Base-by-base conservation (phyloP, 2,797 vertebrate species). In the Rhinophrynus dorsalis region DNA sequence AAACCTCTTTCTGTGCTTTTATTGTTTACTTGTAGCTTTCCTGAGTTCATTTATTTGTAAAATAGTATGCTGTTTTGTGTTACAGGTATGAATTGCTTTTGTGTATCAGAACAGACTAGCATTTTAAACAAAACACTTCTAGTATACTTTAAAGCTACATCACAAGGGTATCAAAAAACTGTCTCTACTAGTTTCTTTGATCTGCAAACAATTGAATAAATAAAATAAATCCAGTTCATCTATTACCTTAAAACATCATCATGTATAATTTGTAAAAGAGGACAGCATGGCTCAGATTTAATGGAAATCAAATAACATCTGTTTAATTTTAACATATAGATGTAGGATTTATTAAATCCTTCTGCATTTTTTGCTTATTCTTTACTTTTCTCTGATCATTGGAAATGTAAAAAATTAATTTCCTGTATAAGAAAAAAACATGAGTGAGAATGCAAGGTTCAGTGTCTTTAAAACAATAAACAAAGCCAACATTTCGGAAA, bases 311-410 rank as follows among this genome's bases (percentile, higher is more conserved):
- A 80, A 82, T 82, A 90, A 89, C 88, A 90, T 91, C 88, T 90
- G 89, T 90, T 91, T 88, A 90, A 91, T 90, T 90, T 91, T 89
- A 90, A 90, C 86, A 83, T 90, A 86, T 89, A 88, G 85, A 84
- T 85, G 76, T 82, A 84, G 85, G 84, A 67, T 89, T 85, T 89
- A 86, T 58, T 55, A 88, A 90, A 89, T 89, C 88, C 83, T 79
- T 76, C 66, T 69, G 79, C 54, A 59, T 82, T 78, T 88, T 86
- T 86, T 88, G 85, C 13, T 1, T 85, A 78, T 82, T 85, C 82
- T 79, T 78, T 74, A 82, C 80, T 83, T 83, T 77, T 77, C 64
- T 81, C 77, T 76, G 74, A 77, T 81, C 80, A 79, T 74, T 80
- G 78, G 84, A 74, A 80, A 88, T 84, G 70, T 69, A 88, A 84